phyloP scores from a whole-genome alignment of 2,888 invertebrate genomes.

The Cephus rjabovi region DNA sequence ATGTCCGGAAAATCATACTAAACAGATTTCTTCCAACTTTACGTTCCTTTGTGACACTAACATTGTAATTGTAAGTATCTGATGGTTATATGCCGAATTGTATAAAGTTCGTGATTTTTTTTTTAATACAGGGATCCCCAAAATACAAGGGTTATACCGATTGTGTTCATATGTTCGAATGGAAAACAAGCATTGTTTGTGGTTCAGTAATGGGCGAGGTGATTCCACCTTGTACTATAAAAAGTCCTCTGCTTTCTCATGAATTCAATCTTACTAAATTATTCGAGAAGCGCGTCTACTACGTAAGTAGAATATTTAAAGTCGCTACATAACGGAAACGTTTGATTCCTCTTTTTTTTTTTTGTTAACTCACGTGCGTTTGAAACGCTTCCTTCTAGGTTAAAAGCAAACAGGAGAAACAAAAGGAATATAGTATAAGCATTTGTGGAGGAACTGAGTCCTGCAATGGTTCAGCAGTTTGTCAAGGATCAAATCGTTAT shows the following conservation, averaged over 20 bases:
- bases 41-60: slow-evolving; percentile 30
- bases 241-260: slow-evolving; percentile 39
- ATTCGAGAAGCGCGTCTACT: slow-evolving; percentile 27
- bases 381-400: slow-evolving; percentile 30
- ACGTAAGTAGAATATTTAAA: slow-evolving; percentile 36
- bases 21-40: slow-evolving; percentile 43
- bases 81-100: neutral
- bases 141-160: slow-evolving; percentile 41
- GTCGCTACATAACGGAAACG: neutral
- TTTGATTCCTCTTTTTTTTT: neutral
- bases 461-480: slow-evolving; percentile 50
- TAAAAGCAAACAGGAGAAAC: slow-evolving; percentile 33
- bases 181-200: slow-evolving; percentile 52
- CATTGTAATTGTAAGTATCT: slow-evolving; percentile 13
- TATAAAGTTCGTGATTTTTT: neutral
- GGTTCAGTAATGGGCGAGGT: slow-evolving; percentile 40
- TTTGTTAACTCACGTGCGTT: slow-evolving; percentile 7
- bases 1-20: slow-evolving; percentile 42
- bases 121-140: slow-evolving; percentile 40
- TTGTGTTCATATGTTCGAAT: slow-evolving; percentile 53
- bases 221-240: slow-evolving; percentile 43
- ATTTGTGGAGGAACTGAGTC: slow-evolving; percentile 42
- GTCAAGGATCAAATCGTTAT: slow-evolving; percentile 42
- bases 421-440: slow-evolving; percentile 38
- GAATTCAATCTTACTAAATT: slow-evolving; percentile 45